phyloP scores from a whole-genome alignment of 30 jellyfish, hydroid and myxozoan genomes.

The Pelagia noctiluca region DNA sequence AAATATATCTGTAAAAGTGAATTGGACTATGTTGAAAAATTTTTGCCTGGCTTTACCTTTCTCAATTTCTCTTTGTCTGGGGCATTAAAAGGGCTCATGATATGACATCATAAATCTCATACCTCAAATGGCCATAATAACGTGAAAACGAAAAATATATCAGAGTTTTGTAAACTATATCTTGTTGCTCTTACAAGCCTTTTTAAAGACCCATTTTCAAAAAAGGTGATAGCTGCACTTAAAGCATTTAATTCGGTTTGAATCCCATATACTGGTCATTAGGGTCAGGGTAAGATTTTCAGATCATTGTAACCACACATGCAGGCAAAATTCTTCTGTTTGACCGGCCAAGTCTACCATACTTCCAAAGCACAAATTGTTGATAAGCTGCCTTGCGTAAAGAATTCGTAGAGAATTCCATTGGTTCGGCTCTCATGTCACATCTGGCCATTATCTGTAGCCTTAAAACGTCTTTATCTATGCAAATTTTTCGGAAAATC shows the following conservation, averaged over 20 bases:
- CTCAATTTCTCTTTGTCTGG: no score
- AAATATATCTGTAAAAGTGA: no score
- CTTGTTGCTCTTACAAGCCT: no score
- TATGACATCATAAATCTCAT: no score
- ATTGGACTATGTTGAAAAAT: no score
- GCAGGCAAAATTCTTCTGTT: slow-evolving; percentile 41
- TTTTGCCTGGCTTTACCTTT: no score
- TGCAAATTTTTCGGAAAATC: slow-evolving; percentile 11
- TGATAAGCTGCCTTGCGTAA: slow-evolving; percentile 35
- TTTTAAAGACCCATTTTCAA: no score
- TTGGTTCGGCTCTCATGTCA: slow-evolving; percentile 22
- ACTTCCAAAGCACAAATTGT: slow-evolving; percentile 41
- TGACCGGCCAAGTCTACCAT: slow-evolving; percentile 29
- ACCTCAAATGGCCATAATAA: no score
- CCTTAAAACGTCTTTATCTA: slow-evolving; percentile 10
- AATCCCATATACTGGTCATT: slow-evolving; percentile 26
- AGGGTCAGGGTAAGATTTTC: slow-evolving; percentile 21
- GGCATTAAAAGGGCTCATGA: no score
- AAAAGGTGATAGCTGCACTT: no score
- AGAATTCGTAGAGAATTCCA: slow-evolving; percentile 10
- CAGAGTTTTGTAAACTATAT: no score
- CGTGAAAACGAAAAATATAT: no score
- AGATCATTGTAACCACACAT: slow-evolving; percentile 20
- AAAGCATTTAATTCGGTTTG: neutral
- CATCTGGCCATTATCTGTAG: slow-evolving; percentile 20